Conservation (phyloP, 2,888 invertebrate species). For the Dendrolimus pini region DNA sequence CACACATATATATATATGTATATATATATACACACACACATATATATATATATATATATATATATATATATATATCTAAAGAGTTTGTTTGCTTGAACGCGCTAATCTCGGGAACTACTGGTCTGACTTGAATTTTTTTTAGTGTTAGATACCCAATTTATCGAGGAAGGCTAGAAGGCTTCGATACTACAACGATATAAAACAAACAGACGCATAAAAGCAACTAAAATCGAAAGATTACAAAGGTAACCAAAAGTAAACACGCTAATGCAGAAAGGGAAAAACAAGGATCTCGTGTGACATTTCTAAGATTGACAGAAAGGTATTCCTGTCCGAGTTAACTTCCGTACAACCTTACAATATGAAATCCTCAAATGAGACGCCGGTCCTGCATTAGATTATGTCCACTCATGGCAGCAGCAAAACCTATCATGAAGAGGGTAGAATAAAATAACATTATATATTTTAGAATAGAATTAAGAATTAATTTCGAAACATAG, state of each 20-base stretch:
- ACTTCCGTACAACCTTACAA: background rate
- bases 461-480: conserved; percentile 45
- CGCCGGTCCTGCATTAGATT: conserved; percentile 41
- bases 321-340: conserved; percentile 10
- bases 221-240: background rate
- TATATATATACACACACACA: too few species aligned
- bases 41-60: too few species aligned
- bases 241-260: background rate
- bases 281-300: background rate
- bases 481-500: conserved; percentile 34
- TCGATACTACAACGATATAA: too few species aligned
- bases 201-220: too few species aligned
- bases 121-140: too few species aligned
- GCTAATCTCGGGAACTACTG: too few species aligned
- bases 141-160: too few species aligned
- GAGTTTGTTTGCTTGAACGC: too few species aligned
- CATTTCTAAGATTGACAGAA: conserved; percentile 13
- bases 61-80: too few species aligned
- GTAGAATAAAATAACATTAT: conserved; percentile 52
- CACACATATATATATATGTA: too few species aligned
- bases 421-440: conserved; percentile 51
- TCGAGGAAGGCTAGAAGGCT: too few species aligned
- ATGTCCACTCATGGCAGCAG: conserved; percentile 38
- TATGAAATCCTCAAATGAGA: conserved; percentile 32
- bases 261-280: background rate